Conservation (phyloP, 1,140 invertebrate genomes). For the Lanistes nyassanus region DNA sequence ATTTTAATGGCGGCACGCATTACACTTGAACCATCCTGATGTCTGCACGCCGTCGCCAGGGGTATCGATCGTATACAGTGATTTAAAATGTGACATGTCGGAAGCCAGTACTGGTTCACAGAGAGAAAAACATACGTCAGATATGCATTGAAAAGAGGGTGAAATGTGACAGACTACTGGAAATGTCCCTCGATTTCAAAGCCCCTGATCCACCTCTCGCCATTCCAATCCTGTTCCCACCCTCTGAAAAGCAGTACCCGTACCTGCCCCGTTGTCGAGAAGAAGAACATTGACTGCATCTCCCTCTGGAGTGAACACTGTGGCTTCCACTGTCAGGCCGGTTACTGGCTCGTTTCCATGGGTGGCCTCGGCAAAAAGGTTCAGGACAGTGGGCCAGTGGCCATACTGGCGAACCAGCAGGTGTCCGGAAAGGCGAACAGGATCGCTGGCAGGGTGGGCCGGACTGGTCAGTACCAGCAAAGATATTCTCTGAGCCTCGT, state of each 20-base stretch:
- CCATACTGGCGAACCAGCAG: slow-evolving; percentile 32
- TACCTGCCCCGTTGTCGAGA: slow-evolving; percentile 73
- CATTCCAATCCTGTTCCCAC: background rate
- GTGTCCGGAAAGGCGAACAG: slow-evolving; percentile 1
- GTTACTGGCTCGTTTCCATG: slow-evolving; percentile 51
- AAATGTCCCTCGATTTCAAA: no score
- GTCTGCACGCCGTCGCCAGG: no score
- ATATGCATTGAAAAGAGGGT: no score
- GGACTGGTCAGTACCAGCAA: slow-evolving; percentile 25
- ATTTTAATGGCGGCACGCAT: background rate
- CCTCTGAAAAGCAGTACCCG: slow-evolving; percentile 24
- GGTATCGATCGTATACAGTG: no score
- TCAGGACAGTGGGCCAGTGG: slow-evolving; percentile 35
- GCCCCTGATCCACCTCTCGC: no score
- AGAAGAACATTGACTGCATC: slow-evolving; percentile 58
- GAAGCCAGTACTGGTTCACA: no score
- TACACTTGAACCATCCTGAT: no score
- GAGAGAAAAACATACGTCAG: no score
- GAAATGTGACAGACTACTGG: no score
- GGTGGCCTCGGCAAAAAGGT: slow-evolving; percentile 58
- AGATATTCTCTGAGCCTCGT: slow-evolving; percentile 17
- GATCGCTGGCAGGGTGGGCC: background rate
- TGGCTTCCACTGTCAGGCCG: slow-evolving; percentile 57
- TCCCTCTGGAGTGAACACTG: slow-evolving; percentile 49
- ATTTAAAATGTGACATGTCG: no score